Conservation (phyloP, 1,140 invertebrate species). For the Halictus rubicundus region DNA sequence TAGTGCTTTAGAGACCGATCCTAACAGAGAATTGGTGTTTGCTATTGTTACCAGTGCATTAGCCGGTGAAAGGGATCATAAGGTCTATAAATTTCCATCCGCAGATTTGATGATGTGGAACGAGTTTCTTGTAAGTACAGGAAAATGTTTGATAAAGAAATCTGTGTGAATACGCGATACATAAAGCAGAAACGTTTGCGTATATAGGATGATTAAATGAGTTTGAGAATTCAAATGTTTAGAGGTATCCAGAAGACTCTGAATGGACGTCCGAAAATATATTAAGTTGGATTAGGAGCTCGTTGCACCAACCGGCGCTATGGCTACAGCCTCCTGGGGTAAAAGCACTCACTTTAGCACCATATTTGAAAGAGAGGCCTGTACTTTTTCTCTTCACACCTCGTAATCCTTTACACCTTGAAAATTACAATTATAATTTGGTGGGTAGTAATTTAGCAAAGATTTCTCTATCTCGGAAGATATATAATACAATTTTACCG, state of each 20-base stretch:
- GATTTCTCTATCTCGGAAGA: neutral
- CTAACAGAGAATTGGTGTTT: constrained; percentile 85
- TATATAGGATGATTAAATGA: constrained; percentile 48
- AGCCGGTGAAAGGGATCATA: constrained; percentile 77
- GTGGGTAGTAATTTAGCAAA: constrained; percentile 73
- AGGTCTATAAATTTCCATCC: constrained; percentile 80
- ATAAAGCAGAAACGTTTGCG: constrained; percentile 25
- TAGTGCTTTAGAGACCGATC: constrained; percentile 85
- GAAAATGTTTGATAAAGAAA: neutral
- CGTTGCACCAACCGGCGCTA: constrained; percentile 81
- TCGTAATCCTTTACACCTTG: constrained; percentile 83
- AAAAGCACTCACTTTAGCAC: constrained; percentile 84
- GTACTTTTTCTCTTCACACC: constrained; percentile 88
- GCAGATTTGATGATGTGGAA: constrained; percentile 85
- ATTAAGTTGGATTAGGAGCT: constrained; percentile 82
- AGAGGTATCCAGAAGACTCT: constrained; percentile 81
- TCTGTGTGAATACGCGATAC: constrained; percentile 11
- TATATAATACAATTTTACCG: constrained; percentile 25
- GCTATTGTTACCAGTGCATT: constrained; percentile 83
- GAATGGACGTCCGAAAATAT: constrained; percentile 80
- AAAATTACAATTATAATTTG: constrained; percentile 84
- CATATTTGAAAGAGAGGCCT: constrained; percentile 84
- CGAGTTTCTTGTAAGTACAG: constrained; percentile 83
- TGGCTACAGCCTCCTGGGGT: constrained; percentile 85
- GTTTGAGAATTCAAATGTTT: constrained; percentile 57